Percentiles rank a stretch among this genome's conserved stretches.
phyloP scores from a whole-genome alignment of 2,888 invertebrate species.

The Xanthostigma xanthostigma region DNA sequence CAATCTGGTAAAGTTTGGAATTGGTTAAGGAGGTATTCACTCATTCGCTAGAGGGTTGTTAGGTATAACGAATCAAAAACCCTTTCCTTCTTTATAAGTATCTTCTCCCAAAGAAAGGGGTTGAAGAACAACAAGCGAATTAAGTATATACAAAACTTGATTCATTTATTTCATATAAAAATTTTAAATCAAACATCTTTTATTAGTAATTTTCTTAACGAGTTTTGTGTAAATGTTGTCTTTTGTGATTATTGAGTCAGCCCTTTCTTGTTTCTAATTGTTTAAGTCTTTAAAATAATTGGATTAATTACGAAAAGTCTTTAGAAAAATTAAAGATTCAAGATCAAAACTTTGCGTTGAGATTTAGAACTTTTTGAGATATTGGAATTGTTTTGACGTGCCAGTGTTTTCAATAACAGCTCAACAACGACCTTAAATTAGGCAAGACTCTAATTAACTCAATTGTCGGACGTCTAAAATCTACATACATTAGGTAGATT shows the following conservation, averaged over 20 bases:
- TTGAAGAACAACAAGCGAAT: too few relatives aligned
- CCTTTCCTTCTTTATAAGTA: too few relatives aligned
- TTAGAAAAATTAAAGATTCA: neutral
- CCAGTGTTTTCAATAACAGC: neutral
- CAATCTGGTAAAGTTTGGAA: too few relatives aligned
- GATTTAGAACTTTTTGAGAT: neutral
- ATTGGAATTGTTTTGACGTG: neutral
- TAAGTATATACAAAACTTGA: too few relatives aligned
- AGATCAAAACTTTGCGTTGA: neutral
- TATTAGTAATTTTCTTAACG: slow-evolving; percentile 9
- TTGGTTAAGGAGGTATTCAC: too few relatives aligned
- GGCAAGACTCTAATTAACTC: too few relatives aligned
- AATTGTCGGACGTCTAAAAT: too few relatives aligned
- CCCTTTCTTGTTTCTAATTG: neutral
- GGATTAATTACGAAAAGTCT: neutral
- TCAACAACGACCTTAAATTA: neutral
- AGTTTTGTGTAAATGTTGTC: slow-evolving; percentile 1
- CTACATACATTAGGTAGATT: too few relatives aligned
- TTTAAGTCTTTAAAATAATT: neutral
- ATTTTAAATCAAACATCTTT: slow-evolving; percentile 11
- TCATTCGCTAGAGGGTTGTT: too few relatives aligned
- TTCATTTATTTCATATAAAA: neutral
- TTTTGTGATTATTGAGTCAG: slow-evolving; percentile 1
- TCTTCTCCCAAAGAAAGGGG: too few relatives aligned
- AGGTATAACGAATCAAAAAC: too few relatives aligned